phyloP scores from a whole-genome alignment of 2,797 vertebrate species.

The Nothura maculosa region DNA sequence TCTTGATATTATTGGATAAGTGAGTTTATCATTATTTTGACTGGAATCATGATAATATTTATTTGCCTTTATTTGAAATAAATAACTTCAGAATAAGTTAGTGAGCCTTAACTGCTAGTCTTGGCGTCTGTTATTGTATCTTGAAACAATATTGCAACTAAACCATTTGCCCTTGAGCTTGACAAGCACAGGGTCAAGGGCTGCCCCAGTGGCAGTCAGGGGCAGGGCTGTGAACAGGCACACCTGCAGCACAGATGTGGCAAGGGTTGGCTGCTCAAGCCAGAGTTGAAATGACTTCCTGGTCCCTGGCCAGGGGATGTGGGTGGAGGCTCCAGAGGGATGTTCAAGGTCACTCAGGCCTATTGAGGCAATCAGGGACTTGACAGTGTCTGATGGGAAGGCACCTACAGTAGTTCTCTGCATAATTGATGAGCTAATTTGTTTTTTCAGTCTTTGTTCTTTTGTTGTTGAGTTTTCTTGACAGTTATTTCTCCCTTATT shows the following conservation, averaged over 20 bases:
- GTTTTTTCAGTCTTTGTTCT: background rate
- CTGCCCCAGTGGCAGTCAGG: background rate
- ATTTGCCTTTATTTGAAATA: background rate
- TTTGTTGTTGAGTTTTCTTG: background rate
- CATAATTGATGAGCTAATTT: background rate
- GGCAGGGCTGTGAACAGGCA: background rate
- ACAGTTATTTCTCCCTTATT: slow-evolving; percentile 20
- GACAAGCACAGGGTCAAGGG: background rate
- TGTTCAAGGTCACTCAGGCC: background rate
- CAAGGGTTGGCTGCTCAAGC: background rate
- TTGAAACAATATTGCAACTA: background rate
- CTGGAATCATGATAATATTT: background rate
- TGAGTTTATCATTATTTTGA: background rate
- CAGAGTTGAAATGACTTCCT: background rate
- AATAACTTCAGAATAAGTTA: background rate
- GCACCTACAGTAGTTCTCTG: background rate
- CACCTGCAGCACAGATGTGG: background rate
- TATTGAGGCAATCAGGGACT: background rate
- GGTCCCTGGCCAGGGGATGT: background rate
- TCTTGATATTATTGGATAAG: background rate
- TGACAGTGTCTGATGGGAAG: background rate
- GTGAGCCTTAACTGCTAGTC: background rate
- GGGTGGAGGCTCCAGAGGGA: background rate
- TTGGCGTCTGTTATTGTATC: background rate
- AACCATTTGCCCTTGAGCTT: background rate